Percentiles rank a stretch among this genome's conserved stretches.
phyloP scores from a whole-genome alignment of 2,888 invertebrate genomes.

The Abscondita cerata region DNA sequence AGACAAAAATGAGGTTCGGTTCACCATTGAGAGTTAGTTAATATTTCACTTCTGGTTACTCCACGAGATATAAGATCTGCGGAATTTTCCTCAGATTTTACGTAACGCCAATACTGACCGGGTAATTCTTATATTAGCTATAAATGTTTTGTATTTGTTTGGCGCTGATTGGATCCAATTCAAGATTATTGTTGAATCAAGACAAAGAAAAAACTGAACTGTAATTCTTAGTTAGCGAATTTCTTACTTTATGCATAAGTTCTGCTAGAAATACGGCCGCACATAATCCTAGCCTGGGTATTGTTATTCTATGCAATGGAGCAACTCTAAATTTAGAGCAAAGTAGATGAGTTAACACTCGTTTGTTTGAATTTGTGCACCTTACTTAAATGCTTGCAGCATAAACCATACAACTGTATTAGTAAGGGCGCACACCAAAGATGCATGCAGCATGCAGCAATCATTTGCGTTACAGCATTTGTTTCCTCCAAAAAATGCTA shows the following conservation, averaged over 20 bases:
- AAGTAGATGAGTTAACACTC: slow-evolving; percentile 16
- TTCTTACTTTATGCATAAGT: slow-evolving; percentile 15
- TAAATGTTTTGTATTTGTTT: slow-evolving; percentile 30
- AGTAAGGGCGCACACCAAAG: too few relatives aligned
- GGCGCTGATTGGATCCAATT: slow-evolving; percentile 25
- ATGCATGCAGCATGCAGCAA: too few relatives aligned
- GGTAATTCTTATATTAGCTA: slow-evolving; percentile 26
- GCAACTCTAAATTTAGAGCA: slow-evolving; percentile 29
- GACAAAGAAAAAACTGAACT: slow-evolving; percentile 4
- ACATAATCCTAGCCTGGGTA: slow-evolving; percentile 24
- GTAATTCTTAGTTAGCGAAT: background rate
- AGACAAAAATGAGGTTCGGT: slow-evolving; percentile 13
- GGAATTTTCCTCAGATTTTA: slow-evolving; percentile 25
- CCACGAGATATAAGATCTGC: slow-evolving; percentile 23
- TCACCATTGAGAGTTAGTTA: slow-evolving; percentile 30
- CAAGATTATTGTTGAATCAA: slow-evolving; percentile 38
- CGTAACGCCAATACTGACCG: slow-evolving; percentile 18
- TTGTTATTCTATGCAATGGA: slow-evolving; percentile 16
- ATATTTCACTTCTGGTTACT: slow-evolving; percentile 26
- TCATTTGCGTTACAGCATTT: too few relatives aligned
- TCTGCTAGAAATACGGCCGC: slow-evolving; percentile 18
- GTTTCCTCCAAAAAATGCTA: too few relatives aligned
- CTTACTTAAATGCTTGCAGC: slow-evolving; percentile 38
- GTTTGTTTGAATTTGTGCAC: slow-evolving; percentile 2
- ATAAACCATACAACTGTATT: slow-evolving; percentile 33